These are phyloP conservation scores for Clarias macrocephalus DNA, from an alignment of 2,113 vertebrate species.

Conservation along the genomic window DNA sequence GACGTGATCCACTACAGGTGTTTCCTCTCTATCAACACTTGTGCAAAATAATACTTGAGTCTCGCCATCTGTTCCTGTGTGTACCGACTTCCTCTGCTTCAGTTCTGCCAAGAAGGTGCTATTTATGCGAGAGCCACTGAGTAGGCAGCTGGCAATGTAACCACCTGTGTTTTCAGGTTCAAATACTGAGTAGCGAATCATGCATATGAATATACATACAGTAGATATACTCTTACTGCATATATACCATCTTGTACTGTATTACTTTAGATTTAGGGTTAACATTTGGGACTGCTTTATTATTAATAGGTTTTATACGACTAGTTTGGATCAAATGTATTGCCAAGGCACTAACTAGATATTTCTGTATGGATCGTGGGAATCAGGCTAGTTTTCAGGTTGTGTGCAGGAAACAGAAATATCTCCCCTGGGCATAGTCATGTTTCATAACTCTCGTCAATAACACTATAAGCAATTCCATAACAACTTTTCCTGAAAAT, in stretches of 20 bases:
- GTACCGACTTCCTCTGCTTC: constrained; percentile 41
- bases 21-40: constrained; percentile 63
- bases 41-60: constrained; percentile 62
- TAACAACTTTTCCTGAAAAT: background rate
- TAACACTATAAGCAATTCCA: constrained; percentile 20
- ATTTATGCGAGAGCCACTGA: constrained; percentile 48
- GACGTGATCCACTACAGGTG: constrained; percentile 63
- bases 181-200: constrained; percentile 19
- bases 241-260: background rate
- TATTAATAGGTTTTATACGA: background rate
- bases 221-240: background rate
- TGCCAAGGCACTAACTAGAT: background rate
- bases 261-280: background rate
- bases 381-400: background rate
- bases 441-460: background rate
- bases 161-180: constrained; percentile 40
- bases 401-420: background rate
- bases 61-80: constrained; percentile 56
- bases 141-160: constrained; percentile 38
- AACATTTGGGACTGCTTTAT: background rate
- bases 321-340: background rate
- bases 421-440: background rate
- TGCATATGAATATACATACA: background rate
- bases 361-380: background rate
- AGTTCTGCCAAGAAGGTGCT: constrained; percentile 14